Evolutionary conservation across 2,797 vertebrate genomes (phyloP).

Genomic region (Peromyscus nudipes): DNA sequence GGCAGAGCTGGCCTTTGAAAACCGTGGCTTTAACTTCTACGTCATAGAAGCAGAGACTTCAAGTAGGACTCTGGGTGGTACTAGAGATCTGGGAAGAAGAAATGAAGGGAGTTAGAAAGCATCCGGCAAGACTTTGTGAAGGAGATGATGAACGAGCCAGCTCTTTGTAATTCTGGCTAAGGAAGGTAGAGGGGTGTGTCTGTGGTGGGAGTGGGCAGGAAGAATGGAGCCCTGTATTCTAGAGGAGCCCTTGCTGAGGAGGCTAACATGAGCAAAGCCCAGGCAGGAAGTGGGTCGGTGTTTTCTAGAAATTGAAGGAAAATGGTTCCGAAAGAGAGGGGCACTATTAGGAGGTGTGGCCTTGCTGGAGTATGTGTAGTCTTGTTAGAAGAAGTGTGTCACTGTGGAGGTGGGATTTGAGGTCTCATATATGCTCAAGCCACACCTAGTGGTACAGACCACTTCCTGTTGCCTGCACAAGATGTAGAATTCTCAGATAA

Average conservation of each 20-base stretch:
- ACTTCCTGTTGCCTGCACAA: too few species aligned
- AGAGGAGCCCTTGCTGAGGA: neutral
- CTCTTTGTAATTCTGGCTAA: neutral
- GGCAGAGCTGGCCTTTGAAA: neutral
- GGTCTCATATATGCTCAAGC: too few species aligned
- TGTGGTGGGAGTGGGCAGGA: neutral
- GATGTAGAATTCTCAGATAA: too few species aligned
- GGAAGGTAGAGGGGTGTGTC: neutral
- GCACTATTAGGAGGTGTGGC: too few species aligned
- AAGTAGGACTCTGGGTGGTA: neutral
- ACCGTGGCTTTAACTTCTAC: neutral
- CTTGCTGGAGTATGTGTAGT: too few species aligned
- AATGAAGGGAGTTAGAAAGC: neutral
- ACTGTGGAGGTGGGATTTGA: too few species aligned
- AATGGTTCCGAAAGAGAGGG: too few species aligned
- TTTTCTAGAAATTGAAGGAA: neutral
- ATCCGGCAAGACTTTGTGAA: neutral
- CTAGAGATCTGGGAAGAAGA: neutral
- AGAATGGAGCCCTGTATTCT: neutral
- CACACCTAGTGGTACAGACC: too few species aligned
- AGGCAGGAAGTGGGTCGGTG: neutral
- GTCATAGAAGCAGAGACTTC: neutral
- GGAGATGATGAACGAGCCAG: neutral
- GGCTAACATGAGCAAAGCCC: neutral
- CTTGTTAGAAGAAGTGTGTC: too few species aligned